These are phyloP conservation scores for Acanthosepion esculentum DNA, from an alignment of 2,888 invertebrate genomes.

Conservation along the genomic window DNA sequence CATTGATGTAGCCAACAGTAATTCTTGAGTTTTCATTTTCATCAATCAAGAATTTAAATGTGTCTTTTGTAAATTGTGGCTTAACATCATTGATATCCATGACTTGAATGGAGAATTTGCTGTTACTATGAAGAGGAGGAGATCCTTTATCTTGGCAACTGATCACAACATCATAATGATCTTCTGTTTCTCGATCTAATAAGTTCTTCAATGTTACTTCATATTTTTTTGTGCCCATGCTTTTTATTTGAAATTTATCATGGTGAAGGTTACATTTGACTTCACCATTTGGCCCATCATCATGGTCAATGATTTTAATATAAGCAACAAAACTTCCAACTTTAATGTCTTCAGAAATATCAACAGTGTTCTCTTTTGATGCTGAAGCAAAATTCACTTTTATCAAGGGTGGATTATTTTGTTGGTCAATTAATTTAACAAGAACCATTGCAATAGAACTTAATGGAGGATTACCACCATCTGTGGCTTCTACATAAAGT, in stretches of 20 bases:
- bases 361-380: background rate
- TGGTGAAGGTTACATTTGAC: background rate
- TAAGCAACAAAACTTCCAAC: background rate
- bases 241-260: background rate
- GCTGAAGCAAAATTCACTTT: background rate
- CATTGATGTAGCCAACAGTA: constrained; percentile 13
- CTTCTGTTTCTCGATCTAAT: background rate
- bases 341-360: background rate
- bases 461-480: background rate
- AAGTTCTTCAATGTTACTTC: background rate
- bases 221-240: background rate
- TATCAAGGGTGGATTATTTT: background rate
- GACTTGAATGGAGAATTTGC: background rate
- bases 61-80: background rate
- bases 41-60: constrained; percentile 1
- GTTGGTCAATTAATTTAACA: background rate
- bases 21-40: background rate
- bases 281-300: background rate
- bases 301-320: background rate
- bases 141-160: background rate
- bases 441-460: background rate
- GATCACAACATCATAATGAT: background rate
- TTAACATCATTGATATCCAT: background rate
- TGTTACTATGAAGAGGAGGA: constrained; percentile 33
- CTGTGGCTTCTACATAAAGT: background rate